phyloP scores from a whole-genome alignment of 2,888 invertebrate genomes.

The Hirtodrosophila cameraria region DNA sequence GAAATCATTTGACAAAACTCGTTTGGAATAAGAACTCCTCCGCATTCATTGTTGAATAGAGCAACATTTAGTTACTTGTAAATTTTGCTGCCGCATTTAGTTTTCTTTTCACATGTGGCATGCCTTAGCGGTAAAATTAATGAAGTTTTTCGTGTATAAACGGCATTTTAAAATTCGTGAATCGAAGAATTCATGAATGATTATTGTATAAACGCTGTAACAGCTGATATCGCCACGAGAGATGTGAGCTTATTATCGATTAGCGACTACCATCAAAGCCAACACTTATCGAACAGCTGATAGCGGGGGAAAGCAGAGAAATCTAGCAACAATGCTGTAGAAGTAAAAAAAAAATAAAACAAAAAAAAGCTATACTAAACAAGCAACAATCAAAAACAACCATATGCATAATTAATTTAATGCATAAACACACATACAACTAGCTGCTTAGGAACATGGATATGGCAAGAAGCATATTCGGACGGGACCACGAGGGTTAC shows the following conservation, averaged over 20 bases:
- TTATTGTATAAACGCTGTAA: no score
- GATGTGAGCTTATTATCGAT: slow-evolving; percentile 12
- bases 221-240: slow-evolving; percentile 2
- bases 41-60: no score
- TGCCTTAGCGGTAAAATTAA: no score
- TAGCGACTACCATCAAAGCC: background rate
- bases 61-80: no score
- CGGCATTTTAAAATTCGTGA: no score
- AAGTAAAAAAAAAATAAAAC: slow-evolving; percentile 11
- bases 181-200: no score
- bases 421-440: slow-evolving; percentile 16
- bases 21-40: no score
- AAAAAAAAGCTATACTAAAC: background rate
- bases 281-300: slow-evolving; percentile 41
- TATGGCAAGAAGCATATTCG: slow-evolving; percentile 95
- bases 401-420: slow-evolving; percentile 15
- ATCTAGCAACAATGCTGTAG: slow-evolving; percentile 41
- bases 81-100: no score
- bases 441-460: slow-evolving; percentile 87
- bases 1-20: no score
- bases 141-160: no score
- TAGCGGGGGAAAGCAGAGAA: slow-evolving; percentile 38
- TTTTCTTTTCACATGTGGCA: no score
- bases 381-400: slow-evolving; percentile 6
- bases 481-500: slow-evolving; percentile 95